A percentile compares a stretch with the other conserved stretches of the same genome.
These are phyloP conservation scores for Aspidiotus rigidus DNA, from an alignment of 2,888 invertebrate species.

Conservation along the genomic window DNA sequence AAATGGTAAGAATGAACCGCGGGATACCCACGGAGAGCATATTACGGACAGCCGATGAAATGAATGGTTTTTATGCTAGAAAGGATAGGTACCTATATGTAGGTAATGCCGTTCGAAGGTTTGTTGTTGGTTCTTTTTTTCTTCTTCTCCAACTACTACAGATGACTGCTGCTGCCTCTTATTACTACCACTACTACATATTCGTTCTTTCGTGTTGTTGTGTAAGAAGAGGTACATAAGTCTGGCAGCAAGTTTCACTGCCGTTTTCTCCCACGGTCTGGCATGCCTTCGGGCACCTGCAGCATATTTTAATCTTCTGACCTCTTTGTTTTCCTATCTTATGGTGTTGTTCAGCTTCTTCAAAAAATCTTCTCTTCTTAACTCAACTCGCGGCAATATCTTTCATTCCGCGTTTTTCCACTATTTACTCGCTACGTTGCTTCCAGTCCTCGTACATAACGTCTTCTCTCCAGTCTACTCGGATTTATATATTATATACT, in stretches of 20 bases:
- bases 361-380: constrained; percentile 1
- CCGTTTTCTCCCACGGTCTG: constrained; percentile 34
- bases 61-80: constrained; percentile 17
- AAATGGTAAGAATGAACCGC: constrained; percentile 6
- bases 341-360: constrained; percentile 22
- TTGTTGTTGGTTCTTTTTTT: background rate
- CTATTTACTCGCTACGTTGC: background rate
- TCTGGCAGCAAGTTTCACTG: constrained; percentile 31
- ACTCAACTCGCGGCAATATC: background rate
- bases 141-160: background rate
- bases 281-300: constrained; percentile 34
- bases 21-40: background rate
- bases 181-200: too few species aligned
- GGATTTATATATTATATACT: constrained; percentile 29
- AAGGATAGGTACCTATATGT: constrained; percentile 3
- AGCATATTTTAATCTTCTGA: constrained; percentile 32
- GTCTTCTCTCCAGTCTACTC: too few species aligned
- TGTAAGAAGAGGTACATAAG: constrained; percentile 11
- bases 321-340: constrained; percentile 33
- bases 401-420: constrained; percentile 3
- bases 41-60: background rate
- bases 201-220: background rate
- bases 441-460: constrained; percentile 26
- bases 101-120: constrained; percentile 12
- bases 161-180: too few species aligned